Base-by-base conservation (phyloP, 2,888 invertebrate genomes). In the Synanthedon formicaeformis region DNA sequence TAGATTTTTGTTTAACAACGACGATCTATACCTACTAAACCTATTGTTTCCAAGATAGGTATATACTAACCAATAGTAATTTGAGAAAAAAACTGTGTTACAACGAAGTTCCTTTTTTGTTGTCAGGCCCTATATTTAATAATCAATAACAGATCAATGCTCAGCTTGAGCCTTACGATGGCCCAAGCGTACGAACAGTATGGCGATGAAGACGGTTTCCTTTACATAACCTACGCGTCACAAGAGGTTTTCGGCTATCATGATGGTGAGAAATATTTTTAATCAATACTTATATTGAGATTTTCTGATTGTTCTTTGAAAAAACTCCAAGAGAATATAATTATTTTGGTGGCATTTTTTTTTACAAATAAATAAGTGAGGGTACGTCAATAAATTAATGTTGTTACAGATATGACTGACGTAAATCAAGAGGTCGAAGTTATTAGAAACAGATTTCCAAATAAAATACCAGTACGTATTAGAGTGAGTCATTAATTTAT, bases 201-300 rank as follows among this genome's bases (percentile, higher is more conserved):
- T 63, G 90, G 91, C 50, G 93, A 94, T 60, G 92, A 92, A 40
- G 96, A 96, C 73, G 96, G 96, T 0, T 96, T 95, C 71, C 89
- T 96, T 0, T 96, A 96, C 75, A 91, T 96, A 66, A 95, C 95
- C 0, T 96, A 96, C 71, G 95, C 96, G 0, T 95, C 95, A 23
- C 96, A 96, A 82, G 96, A 96, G 85, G 94, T 94, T 62, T 96
- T 96, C 73, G 96, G 96, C 11, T 88, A 81, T 56, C 77, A 85
- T 61, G 82, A 85, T 64, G 81, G 86, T 81, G 58, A 75, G 77
- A 58, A 45, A 34, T 27, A 27, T 8, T 27, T 27, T 27, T 27
- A 27, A 27, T 27, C 27, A 27, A 27, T 27, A 27, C 8, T 27
- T 27, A 27, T 27, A 27, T 27, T n/a, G n/a, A n/a, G n/a, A n/a